Evolutionary conservation across 2,113 vertebrate species (phyloP).

Genomic region (Phalacrocorax carbo): DNA sequence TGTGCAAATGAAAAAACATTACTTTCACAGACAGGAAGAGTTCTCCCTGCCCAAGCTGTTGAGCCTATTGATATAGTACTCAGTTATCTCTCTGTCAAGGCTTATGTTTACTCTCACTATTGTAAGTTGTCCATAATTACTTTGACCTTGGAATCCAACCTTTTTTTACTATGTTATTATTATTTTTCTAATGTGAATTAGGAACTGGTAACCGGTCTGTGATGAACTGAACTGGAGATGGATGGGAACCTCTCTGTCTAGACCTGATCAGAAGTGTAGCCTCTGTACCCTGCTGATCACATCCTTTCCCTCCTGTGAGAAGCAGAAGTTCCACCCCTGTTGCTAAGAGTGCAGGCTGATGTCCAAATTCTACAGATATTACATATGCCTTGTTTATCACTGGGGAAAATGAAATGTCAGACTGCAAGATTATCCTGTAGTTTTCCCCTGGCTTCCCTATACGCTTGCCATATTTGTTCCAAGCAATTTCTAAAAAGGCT

Average conservation of each 20-base stretch:
- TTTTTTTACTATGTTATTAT: background rate
- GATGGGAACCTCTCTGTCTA: background rate
- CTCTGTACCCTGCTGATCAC: rapidly evolving
- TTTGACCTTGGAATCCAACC: background rate
- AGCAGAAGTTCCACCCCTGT: background rate
- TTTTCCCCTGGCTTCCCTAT: background rate
- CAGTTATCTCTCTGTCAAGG: background rate
- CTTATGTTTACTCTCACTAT: background rate
- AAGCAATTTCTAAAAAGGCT: background rate
- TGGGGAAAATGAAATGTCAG: background rate
- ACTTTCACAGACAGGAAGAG: background rate
- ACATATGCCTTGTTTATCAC: background rate
- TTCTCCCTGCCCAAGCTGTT: background rate
- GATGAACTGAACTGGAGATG: background rate
- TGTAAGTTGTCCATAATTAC: background rate
- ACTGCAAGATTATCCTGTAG: background rate
- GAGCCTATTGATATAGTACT: background rate
- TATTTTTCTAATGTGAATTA: background rate
- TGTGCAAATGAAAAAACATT: background rate
- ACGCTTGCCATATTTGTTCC: background rate
- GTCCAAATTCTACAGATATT: background rate
- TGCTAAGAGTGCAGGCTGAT: background rate
- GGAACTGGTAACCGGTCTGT: background rate
- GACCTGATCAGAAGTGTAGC: background rate
- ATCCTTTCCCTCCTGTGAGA: background rate